These are phyloP conservation scores for Pyrocoelia pectoralis DNA, from an alignment of 2,888 invertebrate genomes.

Conservation along the genomic window DNA sequence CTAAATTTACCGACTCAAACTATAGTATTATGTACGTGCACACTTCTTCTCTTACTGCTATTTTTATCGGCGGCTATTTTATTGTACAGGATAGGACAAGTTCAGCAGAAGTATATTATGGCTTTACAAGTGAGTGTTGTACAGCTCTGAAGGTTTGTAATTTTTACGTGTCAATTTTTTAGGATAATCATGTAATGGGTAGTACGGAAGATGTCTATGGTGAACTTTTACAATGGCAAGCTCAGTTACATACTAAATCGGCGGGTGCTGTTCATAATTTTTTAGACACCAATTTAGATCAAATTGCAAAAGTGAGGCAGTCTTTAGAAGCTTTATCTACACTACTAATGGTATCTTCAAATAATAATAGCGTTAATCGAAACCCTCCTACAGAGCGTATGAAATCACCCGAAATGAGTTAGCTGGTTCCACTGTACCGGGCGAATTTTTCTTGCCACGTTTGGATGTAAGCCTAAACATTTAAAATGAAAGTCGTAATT, in stretches of 20 bases:
- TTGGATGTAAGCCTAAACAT: slow-evolving; percentile 16
- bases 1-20: slow-evolving; percentile 61
- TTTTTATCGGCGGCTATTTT: slow-evolving; percentile 67
- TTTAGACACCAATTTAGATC: slow-evolving; percentile 79
- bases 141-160: background rate
- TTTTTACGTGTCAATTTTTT: slow-evolving; percentile 39
- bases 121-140: slow-evolving; percentile 55
- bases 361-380: slow-evolving; percentile 37
- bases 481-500: slow-evolving; percentile 2
- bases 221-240: slow-evolving; percentile 74
- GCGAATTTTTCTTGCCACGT: background rate
- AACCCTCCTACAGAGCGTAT: slow-evolving; percentile 18
- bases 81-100: slow-evolving; percentile 65
- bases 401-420: slow-evolving; percentile 23
- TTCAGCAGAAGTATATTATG: slow-evolving; percentile 56
- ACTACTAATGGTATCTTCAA: slow-evolving; percentile 59
- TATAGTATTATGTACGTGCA: slow-evolving; percentile 64
- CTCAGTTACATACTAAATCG: slow-evolving; percentile 74
- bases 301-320: slow-evolving; percentile 84
- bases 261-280: slow-evolving; percentile 77
- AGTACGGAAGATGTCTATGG: slow-evolving; percentile 71
- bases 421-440: slow-evolving; percentile 25
- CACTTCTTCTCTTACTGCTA: slow-evolving; percentile 64
- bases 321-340: slow-evolving; percentile 82
- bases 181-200: slow-evolving; percentile 58